Base-by-base conservation (phyloP, 2,113 vertebrate species). In the Puma concolor region DNA sequence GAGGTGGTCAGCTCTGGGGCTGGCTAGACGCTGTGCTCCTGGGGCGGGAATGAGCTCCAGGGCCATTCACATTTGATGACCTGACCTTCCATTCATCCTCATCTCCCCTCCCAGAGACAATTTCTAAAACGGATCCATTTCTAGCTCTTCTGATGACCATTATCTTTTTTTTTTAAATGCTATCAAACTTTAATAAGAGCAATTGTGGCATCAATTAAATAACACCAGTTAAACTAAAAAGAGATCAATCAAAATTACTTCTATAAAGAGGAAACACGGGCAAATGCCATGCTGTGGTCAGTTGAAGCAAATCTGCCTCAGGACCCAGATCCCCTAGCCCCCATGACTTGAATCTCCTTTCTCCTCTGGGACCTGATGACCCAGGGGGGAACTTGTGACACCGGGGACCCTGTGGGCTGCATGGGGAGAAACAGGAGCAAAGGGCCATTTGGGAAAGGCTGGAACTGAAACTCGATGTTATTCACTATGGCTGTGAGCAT, bases 101-200 rank as follows among this genome's bases (percentile, higher is more conserved):
- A 67, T 29, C 17, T 88, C 41, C 89, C 41, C 71, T 72, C 60
- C 50, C 79, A 64, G 79, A 92, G 48, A 44, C 15, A 72, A 94
- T 64, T 38, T 83, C 84, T 84, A 88, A 88, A 79, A 57, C 19
- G 0, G 4, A 38, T 44, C 38, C 50, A 11, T 64, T 77, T 82
- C 60, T 36, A 54, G 52, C 10, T 88, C 71, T 72, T 77, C 23
- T 8, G 16, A 11, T 48, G 36, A 60, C 57, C 60, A 63, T 21
- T 83, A 79, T 36, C 71, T 76, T 85, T 88, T 48, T 33, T 54
- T 81, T 74, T 74, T 5, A 5, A 89, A 95, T 63, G 27, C 83
- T 77, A 77, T 69, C 67, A 69, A 69, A 76, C 52, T 88, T 77
- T 92, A 83, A 88, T 31, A 83, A 52, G 67, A 95, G 60, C n/a